A percentile compares a stretch with the other conserved stretches of the same genome.
Evolutionary conservation across 2,888 invertebrate species (phyloP).

Genomic region (Gandaritis pyraliata): DNA sequence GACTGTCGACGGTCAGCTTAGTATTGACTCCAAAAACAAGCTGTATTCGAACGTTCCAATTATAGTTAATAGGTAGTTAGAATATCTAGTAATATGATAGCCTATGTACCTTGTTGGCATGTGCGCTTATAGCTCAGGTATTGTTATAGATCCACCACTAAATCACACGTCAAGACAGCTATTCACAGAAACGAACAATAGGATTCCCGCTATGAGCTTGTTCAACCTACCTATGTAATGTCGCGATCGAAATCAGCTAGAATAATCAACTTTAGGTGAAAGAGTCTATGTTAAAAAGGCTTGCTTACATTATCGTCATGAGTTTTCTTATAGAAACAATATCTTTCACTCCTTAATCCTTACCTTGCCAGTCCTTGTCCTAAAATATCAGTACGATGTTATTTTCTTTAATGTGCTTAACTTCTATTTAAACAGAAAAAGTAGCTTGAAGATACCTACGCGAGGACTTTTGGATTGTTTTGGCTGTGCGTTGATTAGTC

Average conservation of each 20-base stretch:
- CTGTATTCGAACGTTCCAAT: neutral
- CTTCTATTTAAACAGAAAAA: too few species aligned
- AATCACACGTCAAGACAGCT: constrained; percentile 47
- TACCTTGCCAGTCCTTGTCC: too few species aligned
- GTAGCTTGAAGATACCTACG: too few species aligned
- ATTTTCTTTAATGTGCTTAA: too few species aligned
- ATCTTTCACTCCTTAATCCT: too few species aligned
- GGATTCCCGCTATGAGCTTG: constrained; percentile 35
- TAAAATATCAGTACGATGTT: too few species aligned
- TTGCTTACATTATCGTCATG: too few species aligned
- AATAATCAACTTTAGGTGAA: neutral
- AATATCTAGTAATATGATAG: neutral
- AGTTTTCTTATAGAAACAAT: too few species aligned
- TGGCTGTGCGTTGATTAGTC: neutral
- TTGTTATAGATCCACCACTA: constrained; percentile 43
- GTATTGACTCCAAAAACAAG: neutral
- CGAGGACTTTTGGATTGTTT: neutral
- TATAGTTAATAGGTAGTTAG: neutral
- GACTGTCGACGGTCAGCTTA: neutral
- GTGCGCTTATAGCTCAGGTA: constrained; percentile 32
- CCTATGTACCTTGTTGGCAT: constrained; percentile 14
- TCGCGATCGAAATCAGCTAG: neutral
- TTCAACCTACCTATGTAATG: constrained; percentile 26
- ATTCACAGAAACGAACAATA: constrained; percentile 54
- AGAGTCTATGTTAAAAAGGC: too few species aligned